phyloP scores from a whole-genome alignment of 2,797 vertebrate genomes.

The Lepus townsendii region DNA sequence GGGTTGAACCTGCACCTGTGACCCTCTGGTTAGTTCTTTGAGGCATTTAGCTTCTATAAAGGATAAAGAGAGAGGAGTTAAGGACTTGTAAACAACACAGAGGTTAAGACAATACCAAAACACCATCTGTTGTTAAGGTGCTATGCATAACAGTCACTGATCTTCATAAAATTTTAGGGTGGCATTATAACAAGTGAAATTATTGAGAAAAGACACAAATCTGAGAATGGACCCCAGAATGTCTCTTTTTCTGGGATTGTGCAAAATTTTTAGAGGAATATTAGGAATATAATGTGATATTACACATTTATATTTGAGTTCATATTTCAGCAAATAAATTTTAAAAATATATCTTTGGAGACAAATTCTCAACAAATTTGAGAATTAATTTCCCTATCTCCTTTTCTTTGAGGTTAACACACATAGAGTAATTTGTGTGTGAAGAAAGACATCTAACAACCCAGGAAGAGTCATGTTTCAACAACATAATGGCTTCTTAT shows the following conservation, averaged over 20 bases:
- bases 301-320: background rate
- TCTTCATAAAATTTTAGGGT: background rate
- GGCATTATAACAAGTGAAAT: background rate
- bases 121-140: background rate
- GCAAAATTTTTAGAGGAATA: background rate
- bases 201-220: background rate
- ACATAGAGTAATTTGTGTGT: background rate
- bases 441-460: background rate
- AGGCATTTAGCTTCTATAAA: background rate
- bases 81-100: background rate
- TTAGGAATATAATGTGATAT: background rate
- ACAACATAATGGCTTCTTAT: constrained; percentile 55
- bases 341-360: constrained; percentile 6
- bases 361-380: constrained; percentile 4
- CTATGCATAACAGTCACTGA: background rate
- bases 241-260: background rate
- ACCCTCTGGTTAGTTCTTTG: background rate
- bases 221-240: background rate
- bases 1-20: background rate
- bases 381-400: background rate
- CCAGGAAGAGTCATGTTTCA: constrained; percentile 26
- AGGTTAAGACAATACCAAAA: background rate
- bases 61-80: background rate
- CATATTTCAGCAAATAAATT: background rate
- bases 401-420: background rate